Conservation (phyloP, 2,113 vertebrate species). For the Cervus canadensis region DNA sequence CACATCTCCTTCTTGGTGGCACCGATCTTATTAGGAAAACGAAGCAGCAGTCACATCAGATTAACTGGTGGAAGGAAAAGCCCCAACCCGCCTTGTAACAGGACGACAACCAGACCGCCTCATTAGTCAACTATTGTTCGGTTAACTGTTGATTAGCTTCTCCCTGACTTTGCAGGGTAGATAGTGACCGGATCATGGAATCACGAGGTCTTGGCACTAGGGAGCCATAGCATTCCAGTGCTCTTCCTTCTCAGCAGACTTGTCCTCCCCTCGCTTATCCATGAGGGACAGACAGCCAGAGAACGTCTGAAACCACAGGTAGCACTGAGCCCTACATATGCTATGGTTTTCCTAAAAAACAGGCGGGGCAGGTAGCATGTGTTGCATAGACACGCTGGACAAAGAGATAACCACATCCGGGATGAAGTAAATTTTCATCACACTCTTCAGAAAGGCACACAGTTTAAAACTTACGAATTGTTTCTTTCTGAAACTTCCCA, state of each 20-base stretch:
- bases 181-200: fast-evolving
- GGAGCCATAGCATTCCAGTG: neutral
- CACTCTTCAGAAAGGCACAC: neutral
- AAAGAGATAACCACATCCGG: neutral
- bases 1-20: neutral
- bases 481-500: neutral
- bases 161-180: neutral
- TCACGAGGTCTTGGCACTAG: fast-evolving
- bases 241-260: neutral
- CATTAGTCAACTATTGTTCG: neutral
- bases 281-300: neutral
- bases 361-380: neutral
- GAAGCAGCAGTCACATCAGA: neutral
- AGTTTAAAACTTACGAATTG: neutral
- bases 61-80: neutral
- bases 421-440: neutral
- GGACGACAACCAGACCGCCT: fast-evolving
- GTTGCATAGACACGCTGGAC: neutral
- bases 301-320: neutral
- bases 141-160: neutral
- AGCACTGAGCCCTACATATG: neutral
- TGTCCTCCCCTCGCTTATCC: neutral
- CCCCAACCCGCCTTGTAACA: neutral
- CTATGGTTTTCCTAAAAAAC: neutral
- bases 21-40: neutral